Conservation (phyloP, 2,888 invertebrate genomes). For the Oxyscelio sp. region DNA sequence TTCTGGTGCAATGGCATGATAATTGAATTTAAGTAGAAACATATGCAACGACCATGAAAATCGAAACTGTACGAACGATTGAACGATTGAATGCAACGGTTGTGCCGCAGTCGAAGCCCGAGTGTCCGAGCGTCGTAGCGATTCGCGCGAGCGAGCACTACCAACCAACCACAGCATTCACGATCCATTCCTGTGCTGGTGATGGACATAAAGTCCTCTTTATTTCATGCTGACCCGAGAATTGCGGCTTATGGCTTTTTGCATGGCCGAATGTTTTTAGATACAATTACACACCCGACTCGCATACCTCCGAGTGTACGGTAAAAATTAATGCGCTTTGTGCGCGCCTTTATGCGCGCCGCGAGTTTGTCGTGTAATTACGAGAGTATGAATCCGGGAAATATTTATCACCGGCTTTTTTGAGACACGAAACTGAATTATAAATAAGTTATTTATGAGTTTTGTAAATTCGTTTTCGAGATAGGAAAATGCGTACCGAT, state of each 20-base stretch:
- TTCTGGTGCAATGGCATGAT: slow-evolving; percentile 33
- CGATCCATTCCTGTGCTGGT: slow-evolving; percentile 76
- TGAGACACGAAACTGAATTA: too few relatives aligned
- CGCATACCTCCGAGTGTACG: slow-evolving; percentile 7
- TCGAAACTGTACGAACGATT: slow-evolving; percentile 65
- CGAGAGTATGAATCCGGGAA: too few relatives aligned
- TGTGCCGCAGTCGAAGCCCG: slow-evolving; percentile 25
- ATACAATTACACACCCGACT: slow-evolving; percentile 52
- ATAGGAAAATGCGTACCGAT: too few relatives aligned
- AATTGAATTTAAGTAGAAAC: slow-evolving; percentile 68
- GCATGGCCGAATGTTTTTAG: slow-evolving; percentile 53
- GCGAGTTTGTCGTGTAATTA: slow-evolving; percentile 1
- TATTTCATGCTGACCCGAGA: slow-evolving; percentile 79
- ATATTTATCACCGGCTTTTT: too few relatives aligned
- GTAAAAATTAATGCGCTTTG: slow-evolving; percentile 30
- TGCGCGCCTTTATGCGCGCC: too few relatives aligned
- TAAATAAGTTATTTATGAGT: too few relatives aligned
- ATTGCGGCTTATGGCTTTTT: slow-evolving; percentile 48
- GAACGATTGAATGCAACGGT: slow-evolving; percentile 76
- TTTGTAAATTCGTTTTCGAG: too few relatives aligned
- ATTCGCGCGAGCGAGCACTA: slow-evolving; percentile 59
- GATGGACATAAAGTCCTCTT: slow-evolving; percentile 79
- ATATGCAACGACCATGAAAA: slow-evolving; percentile 70
- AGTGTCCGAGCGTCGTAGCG: slow-evolving; percentile 48
- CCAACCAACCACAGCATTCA: slow-evolving; percentile 70